Conservation (phyloP, 2,113 vertebrate species). For the Sapajus apella region DNA sequence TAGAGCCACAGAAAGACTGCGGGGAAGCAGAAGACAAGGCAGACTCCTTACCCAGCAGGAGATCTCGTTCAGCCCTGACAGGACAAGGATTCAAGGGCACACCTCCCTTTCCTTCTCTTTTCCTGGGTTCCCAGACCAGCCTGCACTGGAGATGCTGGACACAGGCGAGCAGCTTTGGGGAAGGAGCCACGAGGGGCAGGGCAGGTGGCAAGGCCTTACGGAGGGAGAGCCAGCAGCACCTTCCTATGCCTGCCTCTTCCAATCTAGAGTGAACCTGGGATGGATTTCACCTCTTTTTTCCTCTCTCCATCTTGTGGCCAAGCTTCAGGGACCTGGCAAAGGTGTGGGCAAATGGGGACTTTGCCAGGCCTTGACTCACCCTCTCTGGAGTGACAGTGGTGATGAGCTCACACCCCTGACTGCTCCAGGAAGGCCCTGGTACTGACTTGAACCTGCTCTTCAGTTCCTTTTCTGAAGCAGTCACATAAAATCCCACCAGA, state of each 20-base stretch:
- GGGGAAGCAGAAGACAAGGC: background rate
- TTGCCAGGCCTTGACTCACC: background rate
- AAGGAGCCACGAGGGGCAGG: background rate
- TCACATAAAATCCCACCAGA: background rate
- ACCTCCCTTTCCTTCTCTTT: background rate
- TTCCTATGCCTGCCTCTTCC: background rate
- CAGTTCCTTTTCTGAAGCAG: background rate
- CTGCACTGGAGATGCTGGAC: background rate
- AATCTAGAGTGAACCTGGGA: background rate
- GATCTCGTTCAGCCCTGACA: background rate
- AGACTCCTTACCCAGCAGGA: background rate
- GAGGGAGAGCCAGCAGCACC: background rate
- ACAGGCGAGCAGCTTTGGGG: background rate
- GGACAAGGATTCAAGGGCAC: background rate
- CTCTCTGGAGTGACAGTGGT: background rate
- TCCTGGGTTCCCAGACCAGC: background rate
- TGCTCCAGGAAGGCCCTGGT: background rate
- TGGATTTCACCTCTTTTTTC: background rate
- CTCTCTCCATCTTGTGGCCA: background rate
- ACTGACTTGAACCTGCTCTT: background rate
- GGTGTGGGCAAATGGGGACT: background rate
- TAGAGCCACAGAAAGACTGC: background rate
- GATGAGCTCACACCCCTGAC: background rate
- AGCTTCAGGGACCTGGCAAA: background rate
- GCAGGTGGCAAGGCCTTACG: background rate